These are phyloP conservation scores for Sturnira hondurensis DNA, from an alignment of 2,113 vertebrate species.

Conservation along the genomic window DNA sequence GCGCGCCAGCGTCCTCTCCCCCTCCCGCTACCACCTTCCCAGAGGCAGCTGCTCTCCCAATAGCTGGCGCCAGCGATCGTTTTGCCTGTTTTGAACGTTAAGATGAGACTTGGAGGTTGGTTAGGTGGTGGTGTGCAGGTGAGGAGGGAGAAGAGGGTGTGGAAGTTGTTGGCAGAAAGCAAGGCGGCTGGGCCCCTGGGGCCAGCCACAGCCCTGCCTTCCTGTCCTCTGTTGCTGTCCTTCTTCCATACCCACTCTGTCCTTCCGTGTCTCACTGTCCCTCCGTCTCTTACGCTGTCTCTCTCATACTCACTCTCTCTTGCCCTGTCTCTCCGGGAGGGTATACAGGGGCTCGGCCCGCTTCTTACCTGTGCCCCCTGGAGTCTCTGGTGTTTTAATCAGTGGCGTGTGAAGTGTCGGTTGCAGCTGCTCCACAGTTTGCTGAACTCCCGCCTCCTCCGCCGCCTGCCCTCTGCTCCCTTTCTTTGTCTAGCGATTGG, in stretches of 20 bases:
- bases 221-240: not conserved
- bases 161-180: not conserved
- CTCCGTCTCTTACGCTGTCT: not conserved
- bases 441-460: not conserved
- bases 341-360: not conserved
- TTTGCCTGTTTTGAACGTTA: not conserved
- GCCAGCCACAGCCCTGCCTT: not conserved
- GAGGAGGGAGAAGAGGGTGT: not conserved
- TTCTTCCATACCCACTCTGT: not conserved
- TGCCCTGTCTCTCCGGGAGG: not conserved
- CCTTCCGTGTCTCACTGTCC: no score
- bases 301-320: not conserved
- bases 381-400: not conserved
- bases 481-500: not conserved
- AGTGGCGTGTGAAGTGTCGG: rapidly evolving
- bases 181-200: not conserved
- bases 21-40: not conserved
- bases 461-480: not conserved
- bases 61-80: not conserved
- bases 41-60: not conserved
- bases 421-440: not conserved
- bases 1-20: rapidly evolving
- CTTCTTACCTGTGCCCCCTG: no score
- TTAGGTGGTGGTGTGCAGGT: no score
- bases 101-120: no score